phyloP scores from a whole-genome alignment of 2,113 vertebrate species.

The Phylloscopus trochilus region DNA sequence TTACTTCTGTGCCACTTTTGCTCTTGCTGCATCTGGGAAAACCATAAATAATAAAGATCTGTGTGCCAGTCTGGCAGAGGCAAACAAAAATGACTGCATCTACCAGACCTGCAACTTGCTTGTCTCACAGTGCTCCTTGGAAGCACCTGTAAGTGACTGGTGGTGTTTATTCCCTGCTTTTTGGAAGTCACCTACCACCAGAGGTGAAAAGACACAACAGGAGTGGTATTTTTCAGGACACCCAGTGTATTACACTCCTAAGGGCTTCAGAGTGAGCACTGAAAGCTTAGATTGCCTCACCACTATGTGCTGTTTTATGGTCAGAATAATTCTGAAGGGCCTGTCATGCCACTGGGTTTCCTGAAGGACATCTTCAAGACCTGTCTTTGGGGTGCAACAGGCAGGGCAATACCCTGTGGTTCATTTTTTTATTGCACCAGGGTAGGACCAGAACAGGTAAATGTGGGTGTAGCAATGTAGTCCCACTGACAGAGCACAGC shows the following conservation, averaged over 20 bases:
- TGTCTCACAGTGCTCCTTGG: not conserved
- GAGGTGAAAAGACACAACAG: not conserved
- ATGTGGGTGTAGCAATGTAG: fast-evolving
- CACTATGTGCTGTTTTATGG: fast-evolving
- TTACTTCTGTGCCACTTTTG: not conserved
- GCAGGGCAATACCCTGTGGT: not conserved
- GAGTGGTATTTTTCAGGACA: not conserved
- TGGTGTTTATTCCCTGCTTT: not conserved
- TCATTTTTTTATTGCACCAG: not conserved
- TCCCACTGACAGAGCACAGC: not conserved
- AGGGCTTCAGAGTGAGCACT: not conserved
- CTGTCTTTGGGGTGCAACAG: not conserved
- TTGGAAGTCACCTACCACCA: not conserved
- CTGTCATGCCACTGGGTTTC: fast-evolving
- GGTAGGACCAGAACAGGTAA: not conserved
- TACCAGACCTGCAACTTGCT: not conserved
- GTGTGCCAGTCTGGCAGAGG: not conserved
- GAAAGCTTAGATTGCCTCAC: not conserved
- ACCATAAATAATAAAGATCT: not conserved
- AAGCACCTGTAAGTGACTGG: not conserved
- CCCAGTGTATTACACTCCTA: no score
- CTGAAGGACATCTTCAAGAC: not conserved
- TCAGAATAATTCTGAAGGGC: not conserved
- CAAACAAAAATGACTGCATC: not conserved
- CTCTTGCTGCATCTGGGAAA: not conserved